A percentile compares a stretch with the other conserved stretches of the same genome.
Conservation (phyloP, 2,888 invertebrate species). For the Baronia brevicornis region DNA sequence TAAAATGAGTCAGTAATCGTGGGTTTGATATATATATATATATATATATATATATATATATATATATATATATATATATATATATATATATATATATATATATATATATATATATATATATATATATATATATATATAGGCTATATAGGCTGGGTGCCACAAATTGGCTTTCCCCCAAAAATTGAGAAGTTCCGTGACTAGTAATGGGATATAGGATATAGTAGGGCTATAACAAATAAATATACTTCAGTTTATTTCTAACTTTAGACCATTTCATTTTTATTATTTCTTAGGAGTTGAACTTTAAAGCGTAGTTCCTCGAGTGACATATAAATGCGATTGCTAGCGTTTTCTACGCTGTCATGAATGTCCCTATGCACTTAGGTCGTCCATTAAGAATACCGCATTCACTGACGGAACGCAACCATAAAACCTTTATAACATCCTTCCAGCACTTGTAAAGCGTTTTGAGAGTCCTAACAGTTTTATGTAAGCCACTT, state of each 20-base stretch:
- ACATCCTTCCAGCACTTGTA: conserved; percentile 74
- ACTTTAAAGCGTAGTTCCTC: conserved; percentile 8
- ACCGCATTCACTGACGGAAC: conserved; percentile 69
- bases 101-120: too few species aligned
- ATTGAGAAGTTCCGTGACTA: too few species aligned
- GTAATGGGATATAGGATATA: too few species aligned
- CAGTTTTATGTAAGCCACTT: conserved; percentile 61
- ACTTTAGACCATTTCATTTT: not conserved
- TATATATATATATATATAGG: too few species aligned
- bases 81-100: too few species aligned
- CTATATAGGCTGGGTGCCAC: too few species aligned
- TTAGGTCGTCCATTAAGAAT: conserved; percentile 72
- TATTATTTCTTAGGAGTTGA: conserved; percentile 1
- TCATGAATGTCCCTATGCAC: conserved; percentile 72
- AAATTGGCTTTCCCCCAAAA: too few species aligned
- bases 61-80: too few species aligned
- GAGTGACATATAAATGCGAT: conserved; percentile 10
- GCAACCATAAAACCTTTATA: conserved; percentile 73
- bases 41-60: too few species aligned
- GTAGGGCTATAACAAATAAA: too few species aligned
- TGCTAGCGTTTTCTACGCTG: conserved; percentile 36
- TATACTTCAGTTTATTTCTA: not conserved
- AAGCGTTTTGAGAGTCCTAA: conserved; percentile 65
- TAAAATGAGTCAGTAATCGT: too few species aligned
- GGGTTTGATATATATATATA: too few species aligned